phyloP scores from a whole-genome alignment of 2,113 vertebrate species.

The Brienomyrus brachyistius region DNA sequence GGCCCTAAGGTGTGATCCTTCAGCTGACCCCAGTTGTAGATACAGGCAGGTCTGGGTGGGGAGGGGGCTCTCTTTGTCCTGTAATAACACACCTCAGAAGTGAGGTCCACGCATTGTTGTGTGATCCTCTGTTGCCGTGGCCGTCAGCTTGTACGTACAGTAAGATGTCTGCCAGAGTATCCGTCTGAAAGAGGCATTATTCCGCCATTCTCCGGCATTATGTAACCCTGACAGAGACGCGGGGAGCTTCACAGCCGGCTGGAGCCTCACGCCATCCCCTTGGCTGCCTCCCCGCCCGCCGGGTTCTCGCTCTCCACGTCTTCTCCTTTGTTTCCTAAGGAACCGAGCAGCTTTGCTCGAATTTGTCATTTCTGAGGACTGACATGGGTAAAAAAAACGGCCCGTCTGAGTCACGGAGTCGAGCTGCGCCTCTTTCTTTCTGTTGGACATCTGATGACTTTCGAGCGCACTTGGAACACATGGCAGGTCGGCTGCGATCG shows the following conservation, averaged over 20 bases:
- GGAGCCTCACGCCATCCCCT: background rate
- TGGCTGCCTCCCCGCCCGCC: background rate
- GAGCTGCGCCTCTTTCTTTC: background rate
- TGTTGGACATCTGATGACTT: background rate
- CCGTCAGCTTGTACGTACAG: background rate
- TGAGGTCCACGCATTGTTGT: background rate
- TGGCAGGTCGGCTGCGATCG: background rate
- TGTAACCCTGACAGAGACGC: background rate
- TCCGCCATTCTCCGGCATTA: background rate
- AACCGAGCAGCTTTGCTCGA: background rate
- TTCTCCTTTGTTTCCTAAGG: background rate
- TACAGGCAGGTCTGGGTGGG: background rate
- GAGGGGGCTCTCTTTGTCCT: background rate
- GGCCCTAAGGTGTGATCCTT: background rate
- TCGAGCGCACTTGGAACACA: background rate
- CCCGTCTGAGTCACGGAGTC: background rate
- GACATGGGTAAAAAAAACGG: background rate
- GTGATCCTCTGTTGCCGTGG: background rate
- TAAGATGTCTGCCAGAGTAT: background rate
- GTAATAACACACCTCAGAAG: background rate
- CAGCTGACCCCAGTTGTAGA: background rate
- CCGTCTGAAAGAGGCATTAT: background rate
- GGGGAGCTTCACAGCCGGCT: background rate
- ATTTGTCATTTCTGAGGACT: slow-evolving; percentile 6
- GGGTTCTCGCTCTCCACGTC: background rate